Evolutionary conservation across 2,113 vertebrate species (phyloP).

Genomic region (Brachyistius frenatus): DNA sequence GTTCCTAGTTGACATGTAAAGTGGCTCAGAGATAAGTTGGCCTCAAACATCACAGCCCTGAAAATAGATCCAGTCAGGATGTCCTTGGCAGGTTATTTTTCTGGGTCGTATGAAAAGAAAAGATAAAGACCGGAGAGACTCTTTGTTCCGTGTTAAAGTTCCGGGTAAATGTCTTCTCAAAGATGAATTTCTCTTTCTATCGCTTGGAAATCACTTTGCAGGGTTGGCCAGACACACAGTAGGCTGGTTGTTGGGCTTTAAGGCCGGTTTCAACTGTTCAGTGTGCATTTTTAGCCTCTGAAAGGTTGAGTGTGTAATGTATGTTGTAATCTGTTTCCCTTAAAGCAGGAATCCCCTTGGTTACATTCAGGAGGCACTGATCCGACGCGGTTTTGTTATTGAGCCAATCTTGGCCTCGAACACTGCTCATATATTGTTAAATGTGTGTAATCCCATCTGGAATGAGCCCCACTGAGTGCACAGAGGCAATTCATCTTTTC

Average conservation of each 20-base stretch:
- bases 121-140: not conserved
- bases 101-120: conserved; percentile 5
- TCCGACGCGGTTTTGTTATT: conserved; percentile 18
- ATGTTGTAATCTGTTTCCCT: conserved; percentile 14
- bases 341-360: conserved; percentile 23
- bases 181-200: not conserved
- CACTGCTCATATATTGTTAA: not conserved
- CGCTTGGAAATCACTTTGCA: not conserved
- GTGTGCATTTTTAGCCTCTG: not conserved
- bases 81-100: not conserved
- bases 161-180: not conserved
- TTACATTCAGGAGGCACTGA: conserved; percentile 21
- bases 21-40: not conserved
- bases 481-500: conserved; percentile 1
- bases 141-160: not conserved
- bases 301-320: not conserved
- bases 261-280: not conserved
- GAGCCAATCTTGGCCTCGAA: conserved; percentile 40
- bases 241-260: not conserved
- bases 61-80: not conserved
- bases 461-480: conserved; percentile 29
- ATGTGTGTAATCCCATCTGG: conserved; percentile 48
- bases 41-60: not conserved
- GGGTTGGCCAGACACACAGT: not conserved
- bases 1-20: not conserved